These are phyloP conservation scores for Cettia cetti DNA, from an alignment of 2,113 vertebrate species.

Conservation along the genomic window DNA sequence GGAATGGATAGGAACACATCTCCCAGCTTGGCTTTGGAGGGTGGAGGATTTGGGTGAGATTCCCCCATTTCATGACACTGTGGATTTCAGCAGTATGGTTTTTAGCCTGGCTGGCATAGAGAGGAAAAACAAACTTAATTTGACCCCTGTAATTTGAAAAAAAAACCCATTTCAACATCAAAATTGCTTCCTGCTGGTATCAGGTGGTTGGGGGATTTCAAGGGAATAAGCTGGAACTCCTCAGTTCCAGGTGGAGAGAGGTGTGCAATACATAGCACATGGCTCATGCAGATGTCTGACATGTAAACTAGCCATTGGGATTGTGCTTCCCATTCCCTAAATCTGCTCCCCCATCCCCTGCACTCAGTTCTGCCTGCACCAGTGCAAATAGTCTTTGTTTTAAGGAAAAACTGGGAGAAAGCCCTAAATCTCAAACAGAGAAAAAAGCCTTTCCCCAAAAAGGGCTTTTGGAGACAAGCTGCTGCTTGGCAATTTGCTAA, in stretches of 20 bases:
- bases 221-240: background rate
- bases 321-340: background rate
- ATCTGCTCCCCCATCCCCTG: background rate
- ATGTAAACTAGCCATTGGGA: rapidly evolving
- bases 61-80: background rate
- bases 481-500: background rate
- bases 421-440: background rate
- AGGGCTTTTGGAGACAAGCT: background rate
- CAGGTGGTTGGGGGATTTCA: background rate
- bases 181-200: background rate
- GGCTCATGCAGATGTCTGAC: background rate
- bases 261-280: rapidly evolving
- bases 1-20: rapidly evolving
- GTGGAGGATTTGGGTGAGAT: background rate
- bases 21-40: background rate
- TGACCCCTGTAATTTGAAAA: background rate
- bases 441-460: background rate
- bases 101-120: background rate
- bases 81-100: background rate
- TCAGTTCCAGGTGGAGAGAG: background rate
- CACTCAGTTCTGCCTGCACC: background rate
- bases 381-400: background rate
- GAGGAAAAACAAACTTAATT: background rate
- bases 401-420: background rate
- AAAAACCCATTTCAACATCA: background rate